Evolutionary conservation across 2,797 vertebrate species (phyloP).

Genomic region (Poeciliopsis gracilis): DNA sequence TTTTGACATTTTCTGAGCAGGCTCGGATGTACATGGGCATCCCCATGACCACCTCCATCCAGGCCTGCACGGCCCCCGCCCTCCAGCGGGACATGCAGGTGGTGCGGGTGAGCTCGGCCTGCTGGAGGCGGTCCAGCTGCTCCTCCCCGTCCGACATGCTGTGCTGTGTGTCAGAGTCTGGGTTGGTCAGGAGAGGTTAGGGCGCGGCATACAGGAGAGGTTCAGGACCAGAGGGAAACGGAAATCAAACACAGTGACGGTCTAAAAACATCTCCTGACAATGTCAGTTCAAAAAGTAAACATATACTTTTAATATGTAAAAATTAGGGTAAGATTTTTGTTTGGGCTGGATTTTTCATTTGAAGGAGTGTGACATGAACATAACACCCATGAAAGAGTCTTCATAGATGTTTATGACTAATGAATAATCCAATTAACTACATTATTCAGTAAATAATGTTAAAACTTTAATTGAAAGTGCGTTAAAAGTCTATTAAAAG

Average conservation of each 20-base stretch:
- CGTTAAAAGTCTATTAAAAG: too few relatives aligned
- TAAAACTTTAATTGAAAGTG: too few relatives aligned
- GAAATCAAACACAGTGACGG: conserved; percentile 56
- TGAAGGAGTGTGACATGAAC: too few relatives aligned
- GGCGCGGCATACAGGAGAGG: conserved; percentile 61
- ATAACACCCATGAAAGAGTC: too few relatives aligned
- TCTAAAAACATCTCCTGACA: conserved; percentile 1
- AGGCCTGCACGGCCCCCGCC: conserved; percentile 87
- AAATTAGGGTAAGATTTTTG: neutral
- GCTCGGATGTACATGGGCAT: conserved; percentile 89
- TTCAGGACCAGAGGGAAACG: conserved; percentile 66
- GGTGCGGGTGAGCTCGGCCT: conserved; percentile 84
- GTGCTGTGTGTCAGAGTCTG: conserved; percentile 86
- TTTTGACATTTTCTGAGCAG: conserved; percentile 88
- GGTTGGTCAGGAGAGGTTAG: conserved; percentile 73
- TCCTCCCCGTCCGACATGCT: conserved; percentile 88
- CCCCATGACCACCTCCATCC: conserved; percentile 92
- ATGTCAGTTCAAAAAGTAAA: neutral
- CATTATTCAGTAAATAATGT: too few relatives aligned
- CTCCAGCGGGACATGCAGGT: conserved; percentile 89
- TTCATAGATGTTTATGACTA: too few relatives aligned
- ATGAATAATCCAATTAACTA: too few relatives aligned
- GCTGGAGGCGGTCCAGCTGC: conserved; percentile 86
- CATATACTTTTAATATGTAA: neutral
- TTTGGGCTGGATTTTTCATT: too few relatives aligned